Evolutionary conservation across 2,888 invertebrate species (phyloP).

Genomic region (Eupithecia exiguata): DNA sequence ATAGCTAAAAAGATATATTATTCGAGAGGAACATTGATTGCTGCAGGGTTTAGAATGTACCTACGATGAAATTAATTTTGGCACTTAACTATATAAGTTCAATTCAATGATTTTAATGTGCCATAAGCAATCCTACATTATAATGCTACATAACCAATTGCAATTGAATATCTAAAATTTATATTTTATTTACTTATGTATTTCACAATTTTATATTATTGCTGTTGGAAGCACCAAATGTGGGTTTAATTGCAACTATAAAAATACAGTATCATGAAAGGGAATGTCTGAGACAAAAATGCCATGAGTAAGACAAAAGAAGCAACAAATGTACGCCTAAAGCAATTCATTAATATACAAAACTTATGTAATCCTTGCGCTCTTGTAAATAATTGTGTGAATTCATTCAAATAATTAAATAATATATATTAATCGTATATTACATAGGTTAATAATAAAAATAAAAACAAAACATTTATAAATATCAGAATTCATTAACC

Average conservation of each 20-base stretch:
- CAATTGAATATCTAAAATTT: conserved; percentile 23
- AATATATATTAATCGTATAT: conserved; percentile 74
- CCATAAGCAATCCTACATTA: conserved; percentile 32
- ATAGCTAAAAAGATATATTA: conserved; percentile 51
- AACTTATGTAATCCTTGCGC: conserved; percentile 57
- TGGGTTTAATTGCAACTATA: conserved; percentile 31
- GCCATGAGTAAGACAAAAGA: conserved; percentile 59
- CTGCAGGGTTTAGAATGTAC: conserved; percentile 47
- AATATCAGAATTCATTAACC: conserved; percentile 70
- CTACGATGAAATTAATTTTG: conserved; percentile 56
- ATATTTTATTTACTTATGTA: conserved; percentile 10
- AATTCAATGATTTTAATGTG: conserved; percentile 45
- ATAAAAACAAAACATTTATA: conserved; percentile 72
- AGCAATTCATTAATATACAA: conserved; percentile 65
- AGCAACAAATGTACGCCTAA: conserved; percentile 58
- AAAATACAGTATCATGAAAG: conserved; percentile 25
- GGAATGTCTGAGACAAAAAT: conserved; percentile 54
- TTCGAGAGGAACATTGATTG: conserved; percentile 64
- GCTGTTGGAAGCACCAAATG: conserved; percentile 43
- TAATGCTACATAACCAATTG: conserved; percentile 17
- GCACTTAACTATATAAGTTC: conserved; percentile 57
- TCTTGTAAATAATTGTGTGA: conserved; percentile 63
- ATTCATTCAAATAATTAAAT: conserved; percentile 74
- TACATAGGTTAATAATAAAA: conserved; percentile 61
- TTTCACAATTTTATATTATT: conserved; percentile 24